Base-by-base conservation (phyloP, 2,888 invertebrate species). In the Erebia epiphron region DNA sequence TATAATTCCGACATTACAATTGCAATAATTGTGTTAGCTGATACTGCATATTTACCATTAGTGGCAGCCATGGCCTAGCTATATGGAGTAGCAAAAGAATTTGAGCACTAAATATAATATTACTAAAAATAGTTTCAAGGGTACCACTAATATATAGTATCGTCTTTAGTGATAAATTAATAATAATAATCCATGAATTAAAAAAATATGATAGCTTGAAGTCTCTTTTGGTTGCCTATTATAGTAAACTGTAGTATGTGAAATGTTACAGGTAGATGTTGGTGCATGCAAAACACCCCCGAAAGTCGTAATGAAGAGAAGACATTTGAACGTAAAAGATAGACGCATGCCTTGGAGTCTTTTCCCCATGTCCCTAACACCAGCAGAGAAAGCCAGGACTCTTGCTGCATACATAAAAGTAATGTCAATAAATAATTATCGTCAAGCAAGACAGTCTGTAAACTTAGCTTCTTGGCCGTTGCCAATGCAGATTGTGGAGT, bases 271-370 rank as follows among this genome's bases (percentile, higher is more conserved):
- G 89, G 73, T 75, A 52, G 85, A 85, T 54, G 83, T 80, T 46
- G 76, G 69, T 68, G 60, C 68, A 7, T 68, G 64, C 52, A 77
- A 73, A 64, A 67, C 79, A 58, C 73, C 82, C 43, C 75, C 84
- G 67, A 88, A 83, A 73, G 82, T 81, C n/a, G 73, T 76, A 52
- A 82, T 92, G 84, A 90, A 89, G 75, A 86, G 92, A 70, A 82
- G 86, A 9, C 89, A 86, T 77, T 72, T 89, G 60, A 88, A 92
- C 82, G 93, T 92, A 0, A 84, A 79, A 76, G 93, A 93, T 65
- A 86, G 91, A 73, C 82, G 93, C 50, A 82, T 93, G 86, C 93
- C 93, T n/a, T 93, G 93, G 93, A 89, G 93, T 72, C 76, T 93
- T 13, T 76, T 93, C 49, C 90, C 93, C 1, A 82, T 77, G 26